These are phyloP conservation scores for Fistularia commersonii DNA, from an alignment of 2,797 vertebrate genomes.

Conservation along the genomic window DNA sequence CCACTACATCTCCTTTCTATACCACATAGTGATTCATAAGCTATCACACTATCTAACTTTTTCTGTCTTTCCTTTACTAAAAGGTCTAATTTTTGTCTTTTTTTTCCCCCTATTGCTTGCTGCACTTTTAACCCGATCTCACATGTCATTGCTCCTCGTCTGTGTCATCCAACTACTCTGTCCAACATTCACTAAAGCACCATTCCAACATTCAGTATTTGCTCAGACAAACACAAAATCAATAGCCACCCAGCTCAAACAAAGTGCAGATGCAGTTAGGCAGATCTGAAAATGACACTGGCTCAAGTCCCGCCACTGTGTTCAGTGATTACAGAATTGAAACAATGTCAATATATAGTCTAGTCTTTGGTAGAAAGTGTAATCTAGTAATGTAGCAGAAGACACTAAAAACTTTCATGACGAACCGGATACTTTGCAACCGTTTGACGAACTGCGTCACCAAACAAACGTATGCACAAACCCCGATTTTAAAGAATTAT, in stretches of 20 bases:
- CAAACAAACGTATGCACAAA: no score
- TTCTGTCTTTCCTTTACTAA: no score
- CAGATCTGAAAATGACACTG: conserved; percentile 47
- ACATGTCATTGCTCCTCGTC: conserved; percentile 31
- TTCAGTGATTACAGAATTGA: conserved; percentile 41
- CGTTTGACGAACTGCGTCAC: no score
- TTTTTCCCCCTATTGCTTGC: neutral
- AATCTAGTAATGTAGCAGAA: no score
- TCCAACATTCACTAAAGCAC: conserved; percentile 48
- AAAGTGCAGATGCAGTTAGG: conserved; percentile 42
- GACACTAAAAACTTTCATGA: no score
- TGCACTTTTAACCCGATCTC: conserved; percentile 23
- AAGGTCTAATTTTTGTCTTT: no score
- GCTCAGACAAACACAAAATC: conserved; percentile 66
- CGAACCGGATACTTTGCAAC: no score
- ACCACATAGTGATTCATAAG: no score
- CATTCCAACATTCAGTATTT: conserved; percentile 57
- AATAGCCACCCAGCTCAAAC: conserved; percentile 57
- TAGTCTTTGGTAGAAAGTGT: no score
- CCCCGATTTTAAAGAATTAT: no score
- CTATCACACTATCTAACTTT: no score
- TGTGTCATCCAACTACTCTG: conserved; percentile 43
- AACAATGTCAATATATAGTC: conserved; percentile 1
- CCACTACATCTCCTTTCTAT: no score
- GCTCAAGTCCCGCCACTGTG: conserved; percentile 38